These are phyloP conservation scores for Noctua janthe DNA, from an alignment of 2,888 invertebrate genomes.

Conservation along the genomic window DNA sequence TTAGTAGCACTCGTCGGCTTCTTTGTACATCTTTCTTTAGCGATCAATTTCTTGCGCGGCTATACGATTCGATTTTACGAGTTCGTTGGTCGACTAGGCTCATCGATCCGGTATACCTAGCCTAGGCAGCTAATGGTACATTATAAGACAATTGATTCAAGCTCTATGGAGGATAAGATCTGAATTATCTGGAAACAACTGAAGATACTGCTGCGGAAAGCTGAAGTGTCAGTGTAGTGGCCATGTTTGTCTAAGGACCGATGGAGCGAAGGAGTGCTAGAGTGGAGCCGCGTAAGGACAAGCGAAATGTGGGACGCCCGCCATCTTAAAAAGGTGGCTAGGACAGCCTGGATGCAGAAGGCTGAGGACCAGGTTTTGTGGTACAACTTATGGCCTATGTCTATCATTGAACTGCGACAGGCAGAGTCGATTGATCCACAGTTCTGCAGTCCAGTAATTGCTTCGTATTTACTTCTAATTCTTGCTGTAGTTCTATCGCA, in stretches of 20 bases:
- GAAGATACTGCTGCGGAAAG: background rate
- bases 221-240: background rate
- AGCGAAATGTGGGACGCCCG: background rate
- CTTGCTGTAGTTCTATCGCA: background rate
- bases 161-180: background rate
- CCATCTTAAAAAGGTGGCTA: background rate
- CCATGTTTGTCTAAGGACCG: background rate
- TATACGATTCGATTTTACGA: constrained; percentile 50
- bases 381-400: background rate
- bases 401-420: background rate
- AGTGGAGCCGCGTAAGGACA: background rate
- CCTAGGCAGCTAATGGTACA: background rate
- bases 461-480: too few relatives aligned
- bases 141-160: background rate
- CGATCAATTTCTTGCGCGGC: constrained; percentile 44
- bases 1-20: constrained; percentile 65
- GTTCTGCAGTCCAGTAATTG: background rate
- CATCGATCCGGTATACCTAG: background rate
- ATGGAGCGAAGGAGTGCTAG: background rate
- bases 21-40: constrained; percentile 54
- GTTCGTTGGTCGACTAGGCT: constrained; percentile 25
- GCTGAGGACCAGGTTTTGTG: background rate
- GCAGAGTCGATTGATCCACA: background rate
- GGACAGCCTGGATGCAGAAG: background rate
- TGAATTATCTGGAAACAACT: background rate